Evolutionary conservation across 2,888 invertebrate species (phyloP).

Genomic region (Drosophila monieri): DNA sequence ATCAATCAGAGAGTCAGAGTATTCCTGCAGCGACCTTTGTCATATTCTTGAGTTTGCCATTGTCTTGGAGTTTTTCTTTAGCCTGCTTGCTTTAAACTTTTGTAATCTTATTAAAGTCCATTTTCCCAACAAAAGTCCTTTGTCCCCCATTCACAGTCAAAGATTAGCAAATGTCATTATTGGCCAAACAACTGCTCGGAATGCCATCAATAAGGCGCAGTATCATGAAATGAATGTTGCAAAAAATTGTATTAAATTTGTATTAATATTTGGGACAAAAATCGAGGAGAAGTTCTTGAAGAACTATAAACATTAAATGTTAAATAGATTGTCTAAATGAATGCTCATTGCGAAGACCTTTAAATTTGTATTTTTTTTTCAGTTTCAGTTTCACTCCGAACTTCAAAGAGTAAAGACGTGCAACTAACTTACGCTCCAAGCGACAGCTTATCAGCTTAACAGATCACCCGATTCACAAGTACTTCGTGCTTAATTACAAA

Average conservation of each 20-base stretch:
- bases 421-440: no score
- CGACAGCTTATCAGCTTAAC: no score
- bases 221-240: neutral
- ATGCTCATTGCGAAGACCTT: neutral
- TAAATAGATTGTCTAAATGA: neutral
- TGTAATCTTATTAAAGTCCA: constrained; percentile 63
- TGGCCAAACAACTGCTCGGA: constrained; percentile 44
- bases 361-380: constrained; percentile 16
- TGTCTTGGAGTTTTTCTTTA: constrained; percentile 15
- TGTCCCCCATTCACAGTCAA: constrained; percentile 36
- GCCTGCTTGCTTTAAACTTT: constrained; percentile 56
- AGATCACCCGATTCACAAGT: no score
- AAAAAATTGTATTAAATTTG: neutral
- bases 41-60: neutral
- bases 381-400: no score
- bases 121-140: constrained; percentile 14
- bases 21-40: constrained; percentile 12
- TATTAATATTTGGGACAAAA: neutral
- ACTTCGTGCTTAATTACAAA: no score
- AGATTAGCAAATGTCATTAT: constrained; percentile 70
- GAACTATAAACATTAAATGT: neutral
- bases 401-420: no score
- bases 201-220: constrained; percentile 47
- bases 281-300: neutral
- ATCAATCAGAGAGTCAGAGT: constrained; percentile 25